Evolutionary conservation across 2,888 invertebrate genomes (phyloP).

Genomic region (Oligia strigilis): DNA sequence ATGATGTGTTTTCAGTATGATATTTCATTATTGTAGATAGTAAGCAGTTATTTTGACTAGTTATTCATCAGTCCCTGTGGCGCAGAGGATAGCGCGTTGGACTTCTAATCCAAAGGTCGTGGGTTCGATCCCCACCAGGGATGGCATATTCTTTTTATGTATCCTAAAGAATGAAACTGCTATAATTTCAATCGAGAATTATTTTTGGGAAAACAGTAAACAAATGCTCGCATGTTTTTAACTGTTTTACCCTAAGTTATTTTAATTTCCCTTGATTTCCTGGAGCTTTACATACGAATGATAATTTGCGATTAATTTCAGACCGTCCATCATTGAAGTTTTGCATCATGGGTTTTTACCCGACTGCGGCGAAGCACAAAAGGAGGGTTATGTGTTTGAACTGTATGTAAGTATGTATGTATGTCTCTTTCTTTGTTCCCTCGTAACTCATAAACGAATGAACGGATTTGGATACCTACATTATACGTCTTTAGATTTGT

Average conservation of each 20-base stretch:
- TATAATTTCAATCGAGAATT: background rate
- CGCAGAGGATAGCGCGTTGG: constrained; percentile 97
- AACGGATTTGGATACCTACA: too few relatives aligned
- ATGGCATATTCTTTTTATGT: constrained; percentile 81
- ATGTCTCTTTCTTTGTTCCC: too few relatives aligned
- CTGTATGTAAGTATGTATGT: too few relatives aligned
- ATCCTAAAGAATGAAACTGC: background rate
- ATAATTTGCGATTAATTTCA: background rate
- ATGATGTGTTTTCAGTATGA: accelerated
- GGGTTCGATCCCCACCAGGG: constrained; percentile 96
- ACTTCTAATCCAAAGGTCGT: constrained; percentile 97
- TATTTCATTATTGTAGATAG: constrained; percentile 22
- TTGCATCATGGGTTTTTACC: background rate
- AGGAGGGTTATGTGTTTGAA: too few relatives aligned
- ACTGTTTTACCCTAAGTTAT: background rate
- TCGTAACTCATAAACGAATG: too few relatives aligned
- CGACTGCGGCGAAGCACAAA: too few relatives aligned
- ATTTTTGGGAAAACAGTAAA: background rate
- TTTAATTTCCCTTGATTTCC: background rate
- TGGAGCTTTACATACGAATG: background rate
- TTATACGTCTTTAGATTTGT: too few relatives aligned
- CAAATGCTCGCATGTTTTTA: background rate
- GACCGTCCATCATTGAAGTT: background rate
- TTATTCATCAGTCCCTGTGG: constrained; percentile 92
- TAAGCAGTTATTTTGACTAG: constrained; percentile 70